phyloP scores from a whole-genome alignment of 2,797 vertebrate genomes.

The Gymnothorax reevesii region DNA sequence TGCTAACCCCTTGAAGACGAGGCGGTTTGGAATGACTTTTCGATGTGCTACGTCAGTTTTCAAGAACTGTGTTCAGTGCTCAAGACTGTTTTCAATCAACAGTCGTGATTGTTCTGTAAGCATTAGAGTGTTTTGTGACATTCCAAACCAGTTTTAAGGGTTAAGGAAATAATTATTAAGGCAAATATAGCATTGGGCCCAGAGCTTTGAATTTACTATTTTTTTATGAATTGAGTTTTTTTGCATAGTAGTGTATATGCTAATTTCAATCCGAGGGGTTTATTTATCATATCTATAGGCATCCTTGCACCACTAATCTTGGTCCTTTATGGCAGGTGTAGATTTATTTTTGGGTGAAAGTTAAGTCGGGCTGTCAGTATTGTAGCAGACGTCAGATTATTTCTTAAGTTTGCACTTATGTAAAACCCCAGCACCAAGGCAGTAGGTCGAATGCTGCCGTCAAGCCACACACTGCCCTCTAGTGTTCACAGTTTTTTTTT shows the following conservation, averaged over 20 bases:
- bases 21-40: no score
- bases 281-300: background rate
- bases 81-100: no score
- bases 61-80: no score
- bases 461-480: slow-evolving; percentile 22
- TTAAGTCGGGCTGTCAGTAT: background rate
- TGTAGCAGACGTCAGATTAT: background rate
- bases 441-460: background rate
- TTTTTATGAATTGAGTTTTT: background rate
- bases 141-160: no score
- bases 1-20: background rate
- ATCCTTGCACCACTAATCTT: no score
- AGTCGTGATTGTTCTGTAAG: no score
- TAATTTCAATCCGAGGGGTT: background rate
- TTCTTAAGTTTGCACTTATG: background rate
- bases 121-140: no score
- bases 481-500: background rate
- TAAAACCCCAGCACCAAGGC: background rate
- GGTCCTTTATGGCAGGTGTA: background rate
- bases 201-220: background rate
- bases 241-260: background rate
- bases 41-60: no score
- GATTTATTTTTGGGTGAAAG: background rate
- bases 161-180: background rate
- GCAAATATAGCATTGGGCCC: background rate